Evolutionary conservation across 2,888 invertebrate genomes (phyloP).

Genomic region (Eulithis testata): DNA sequence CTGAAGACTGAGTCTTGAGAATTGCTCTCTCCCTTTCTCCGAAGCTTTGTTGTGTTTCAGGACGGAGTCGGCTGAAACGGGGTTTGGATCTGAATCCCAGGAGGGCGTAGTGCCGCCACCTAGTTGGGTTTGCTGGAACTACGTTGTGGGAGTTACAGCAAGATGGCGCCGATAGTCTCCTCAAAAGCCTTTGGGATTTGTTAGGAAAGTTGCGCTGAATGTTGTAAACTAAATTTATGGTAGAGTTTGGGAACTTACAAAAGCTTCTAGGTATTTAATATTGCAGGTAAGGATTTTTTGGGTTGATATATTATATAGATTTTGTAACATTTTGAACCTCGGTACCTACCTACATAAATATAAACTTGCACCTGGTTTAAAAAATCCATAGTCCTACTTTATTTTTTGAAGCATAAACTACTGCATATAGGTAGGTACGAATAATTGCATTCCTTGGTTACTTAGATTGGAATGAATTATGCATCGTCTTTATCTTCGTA

Average conservation of each 20-base stretch:
- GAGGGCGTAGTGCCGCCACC: constrained; percentile 66
- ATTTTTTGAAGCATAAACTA: no score
- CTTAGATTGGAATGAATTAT: no score
- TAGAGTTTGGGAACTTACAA: constrained; percentile 22
- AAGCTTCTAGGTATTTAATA: constrained; percentile 14
- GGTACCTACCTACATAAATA: no score
- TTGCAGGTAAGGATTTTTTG: neutral
- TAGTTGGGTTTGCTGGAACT: constrained; percentile 52
- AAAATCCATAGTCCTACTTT: no score
- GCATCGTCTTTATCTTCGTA: no score
- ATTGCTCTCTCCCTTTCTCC: constrained; percentile 81
- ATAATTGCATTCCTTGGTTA: no score
- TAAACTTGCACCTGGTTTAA: no score
- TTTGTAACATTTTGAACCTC: neutral
- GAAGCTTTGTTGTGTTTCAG: constrained; percentile 67
- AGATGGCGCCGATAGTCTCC: constrained; percentile 71
- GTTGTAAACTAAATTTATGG: constrained; percentile 32
- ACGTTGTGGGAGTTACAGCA: constrained; percentile 49
- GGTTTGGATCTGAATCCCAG: constrained; percentile 66
- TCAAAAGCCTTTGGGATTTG: constrained; percentile 46
- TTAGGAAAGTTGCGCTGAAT: constrained; percentile 51
- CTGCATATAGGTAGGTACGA: no score
- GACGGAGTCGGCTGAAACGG: constrained; percentile 74
- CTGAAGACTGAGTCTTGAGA: constrained; percentile 78
- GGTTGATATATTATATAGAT: neutral